A percentile compares a stretch with the other conserved stretches of the same genome.
Conservation (phyloP, 2,888 invertebrate genomes). For the Stictocephala bisonia region DNA sequence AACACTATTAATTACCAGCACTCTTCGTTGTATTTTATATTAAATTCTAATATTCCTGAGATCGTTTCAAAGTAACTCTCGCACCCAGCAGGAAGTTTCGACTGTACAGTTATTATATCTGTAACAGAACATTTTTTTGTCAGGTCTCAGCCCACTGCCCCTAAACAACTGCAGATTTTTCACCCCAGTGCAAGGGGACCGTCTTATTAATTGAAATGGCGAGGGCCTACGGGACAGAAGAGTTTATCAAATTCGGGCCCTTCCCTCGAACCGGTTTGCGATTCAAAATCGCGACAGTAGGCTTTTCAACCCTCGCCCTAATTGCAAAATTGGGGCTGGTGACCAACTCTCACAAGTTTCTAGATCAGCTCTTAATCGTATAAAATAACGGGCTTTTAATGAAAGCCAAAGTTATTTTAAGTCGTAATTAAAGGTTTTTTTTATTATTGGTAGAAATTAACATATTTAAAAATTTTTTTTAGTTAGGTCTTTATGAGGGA, state of each 20-base stretch:
- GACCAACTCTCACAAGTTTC: no score
- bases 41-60: background rate
- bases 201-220: slow-evolving; percentile 38
- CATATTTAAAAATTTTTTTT: no score
- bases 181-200: slow-evolving; percentile 16
- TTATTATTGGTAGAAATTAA: no score
- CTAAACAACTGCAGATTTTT: background rate
- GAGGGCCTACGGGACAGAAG: background rate
- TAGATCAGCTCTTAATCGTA: no score
- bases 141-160: background rate
- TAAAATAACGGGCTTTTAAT: no score
- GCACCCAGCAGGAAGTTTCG: background rate
- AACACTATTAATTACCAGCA: no score
- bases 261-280: slow-evolving; percentile 2
- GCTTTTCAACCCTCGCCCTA: slow-evolving; percentile 1
- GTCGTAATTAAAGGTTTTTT: no score
- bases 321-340: slow-evolving; percentile 20
- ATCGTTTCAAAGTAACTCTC: background rate
- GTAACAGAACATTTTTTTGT: slow-evolving; percentile 34
- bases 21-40: no score
- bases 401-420: no score
- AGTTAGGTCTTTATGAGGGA: no score
- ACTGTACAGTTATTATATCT: background rate
- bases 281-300: background rate
- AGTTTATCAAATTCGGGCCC: slow-evolving; percentile 17